phyloP scores from a whole-genome alignment of 2,113 vertebrate species.

The Echinops telfairi region DNA sequence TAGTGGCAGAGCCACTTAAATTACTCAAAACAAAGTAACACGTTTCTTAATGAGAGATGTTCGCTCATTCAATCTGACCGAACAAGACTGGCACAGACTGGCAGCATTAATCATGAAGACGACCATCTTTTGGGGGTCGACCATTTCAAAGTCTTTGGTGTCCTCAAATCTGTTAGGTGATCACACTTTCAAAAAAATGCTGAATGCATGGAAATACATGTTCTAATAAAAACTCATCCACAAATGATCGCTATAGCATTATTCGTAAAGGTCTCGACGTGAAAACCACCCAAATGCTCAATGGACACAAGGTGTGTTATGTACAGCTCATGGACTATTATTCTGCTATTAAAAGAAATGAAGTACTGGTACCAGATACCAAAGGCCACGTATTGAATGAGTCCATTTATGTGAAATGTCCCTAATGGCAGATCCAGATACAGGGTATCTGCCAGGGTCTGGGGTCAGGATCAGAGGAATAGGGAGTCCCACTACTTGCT shows the following conservation, averaged over 20 bases:
- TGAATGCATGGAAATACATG: neutral
- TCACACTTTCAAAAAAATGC: neutral
- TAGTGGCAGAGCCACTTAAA: neutral
- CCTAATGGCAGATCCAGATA: neutral
- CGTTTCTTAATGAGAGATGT: constrained; percentile 4
- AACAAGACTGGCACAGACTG: neutral
- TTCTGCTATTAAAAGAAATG: neutral
- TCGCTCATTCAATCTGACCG: neutral
- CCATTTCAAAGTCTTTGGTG: neutral
- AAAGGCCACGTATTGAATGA: neutral
- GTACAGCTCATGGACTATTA: neutral
- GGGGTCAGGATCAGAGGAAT: neutral
- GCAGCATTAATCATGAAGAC: neutral
- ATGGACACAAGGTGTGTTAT: neutral
- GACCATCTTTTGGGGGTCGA: neutral
- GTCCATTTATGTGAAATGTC: neutral
- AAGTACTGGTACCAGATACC: neutral
- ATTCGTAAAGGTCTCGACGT: neutral
- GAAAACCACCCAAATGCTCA: neutral
- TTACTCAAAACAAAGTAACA: constrained; percentile 26
- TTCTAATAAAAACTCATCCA: neutral
- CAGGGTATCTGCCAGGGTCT: neutral
- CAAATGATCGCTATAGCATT: neutral
- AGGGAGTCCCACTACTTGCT: neutral
- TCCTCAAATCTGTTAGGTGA: constrained; percentile 16